Evolutionary conservation across 2,113 vertebrate genomes (phyloP), one percentile per base, ranked within the genome.

Genomic region (Cyphomyrus plagiostoma): DNA sequence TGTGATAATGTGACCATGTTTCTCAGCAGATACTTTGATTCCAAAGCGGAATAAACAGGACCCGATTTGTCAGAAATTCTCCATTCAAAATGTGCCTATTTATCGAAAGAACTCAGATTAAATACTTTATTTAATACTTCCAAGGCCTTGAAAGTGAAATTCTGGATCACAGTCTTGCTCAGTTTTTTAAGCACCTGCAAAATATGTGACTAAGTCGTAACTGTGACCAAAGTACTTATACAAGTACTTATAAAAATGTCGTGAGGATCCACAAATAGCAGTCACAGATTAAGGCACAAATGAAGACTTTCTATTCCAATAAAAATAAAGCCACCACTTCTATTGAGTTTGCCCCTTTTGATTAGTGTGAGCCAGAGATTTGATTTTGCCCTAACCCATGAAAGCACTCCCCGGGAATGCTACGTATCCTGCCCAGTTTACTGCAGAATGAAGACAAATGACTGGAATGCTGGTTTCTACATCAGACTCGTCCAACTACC

Each of bases 211-310:
- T 26, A 86, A 52, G 35, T 87, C 49, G 8, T n/a, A 52, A 87
- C 85, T 53, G 49, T 52, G 50, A 87, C 85, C 85, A 87, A 87
- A 53, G 7, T 19, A 87, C 49, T 53, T 53, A 87, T 53, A 87
- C 35, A 77, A 77, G 15, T 39, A 77, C 26, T 39, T 39, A 80
- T n/a, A 56, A 46, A 53, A 30, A 45, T 53, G 49, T 50, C 4
- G 10, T 11, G 26, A 53, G 48, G 49, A 53, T 53, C 49, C n/a
- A 15, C 15, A 56, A 87, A 52, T 52, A 56, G 45, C 82, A 84
- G 80, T 35, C 9, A 19, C 10, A 53, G 85, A 86, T 86, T 52
- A 49, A 49, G 49, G 49, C 23, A 30, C 26, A 11, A 46, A 26
- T 52, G 26, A 86, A 50, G 45, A 49, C 49, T 52, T 86, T 30